phyloP scores from a whole-genome alignment of 2,113 vertebrate species.

The Raja brachyura region DNA sequence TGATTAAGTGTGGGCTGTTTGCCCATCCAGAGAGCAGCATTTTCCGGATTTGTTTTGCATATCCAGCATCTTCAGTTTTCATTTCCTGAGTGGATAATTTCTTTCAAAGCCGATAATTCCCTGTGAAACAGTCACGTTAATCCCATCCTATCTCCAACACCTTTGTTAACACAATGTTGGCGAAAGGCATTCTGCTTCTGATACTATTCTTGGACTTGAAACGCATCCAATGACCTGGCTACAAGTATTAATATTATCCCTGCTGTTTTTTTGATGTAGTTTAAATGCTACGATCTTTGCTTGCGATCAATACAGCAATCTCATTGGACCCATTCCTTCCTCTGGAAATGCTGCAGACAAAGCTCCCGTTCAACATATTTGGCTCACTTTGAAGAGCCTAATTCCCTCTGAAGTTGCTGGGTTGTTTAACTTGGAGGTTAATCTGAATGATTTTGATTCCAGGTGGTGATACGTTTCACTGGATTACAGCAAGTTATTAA shows the following conservation, averaged over 20 bases:
- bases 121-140: too few relatives aligned
- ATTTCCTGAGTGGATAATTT: too few relatives aligned
- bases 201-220: not conserved
- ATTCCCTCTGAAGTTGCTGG: not conserved
- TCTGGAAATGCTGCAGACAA: not conserved
- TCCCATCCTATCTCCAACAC: too few relatives aligned
- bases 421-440: not conserved
- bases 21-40: too few relatives aligned
- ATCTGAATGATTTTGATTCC: not conserved
- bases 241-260: not conserved
- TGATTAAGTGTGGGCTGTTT: too few relatives aligned
- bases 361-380: not conserved
- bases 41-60: too few relatives aligned
- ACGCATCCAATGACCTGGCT: not conserved
- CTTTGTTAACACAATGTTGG: too few relatives aligned
- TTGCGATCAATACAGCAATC: not conserved
- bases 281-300: not conserved
- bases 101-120: too few relatives aligned
- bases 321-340: too few relatives aligned
- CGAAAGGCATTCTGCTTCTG: not conserved
- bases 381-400: not conserved
- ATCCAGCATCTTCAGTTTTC: too few relatives aligned
- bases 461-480: not conserved
- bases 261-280: not conserved
- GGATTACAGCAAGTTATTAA: not conserved